Evolutionary conservation across 2,113 vertebrate species (phyloP), one percentile per base, ranked within the genome.

Genomic region (Chamaea fasciata): DNA sequence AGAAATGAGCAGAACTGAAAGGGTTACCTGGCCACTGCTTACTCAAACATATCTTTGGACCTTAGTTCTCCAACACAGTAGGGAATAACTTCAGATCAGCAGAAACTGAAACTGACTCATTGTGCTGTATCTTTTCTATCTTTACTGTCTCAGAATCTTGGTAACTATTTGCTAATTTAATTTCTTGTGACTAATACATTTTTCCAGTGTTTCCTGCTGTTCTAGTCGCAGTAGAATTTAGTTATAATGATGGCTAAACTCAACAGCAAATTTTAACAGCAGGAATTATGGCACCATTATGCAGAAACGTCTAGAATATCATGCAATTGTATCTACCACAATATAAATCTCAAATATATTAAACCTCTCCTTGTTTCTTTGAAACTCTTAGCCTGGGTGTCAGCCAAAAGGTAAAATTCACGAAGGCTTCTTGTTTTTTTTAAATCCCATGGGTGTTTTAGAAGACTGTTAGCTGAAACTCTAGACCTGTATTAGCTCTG

Each of bases 111-210:
- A 83, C 56, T 49, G 39, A 30, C n/a, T 89, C 57, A 23, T 56
- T 71, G 30, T 67, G 57, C 64, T 84, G 2, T 59, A 39, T 78
- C 57, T 94, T 94, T 94, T 68, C 73, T 47, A 52, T 76, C 37
- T 68, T 28, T 63, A 50, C 67, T 95, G 87, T 88, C 76, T 89
- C 78, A 78, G 39, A 95, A 90, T 86, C 64, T 85, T 76, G 81
- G 82, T 78, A 95, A 88, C n/a, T 85, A 30, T 89, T 90, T 62
- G 42, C 64, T 96, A 89, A 88, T 90, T 95, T 95, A 97, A 80
- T 94, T 97, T 97, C 94, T 97, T 85, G 90, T 95, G 94, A 96
- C 95, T 96, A 97, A 97, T 89, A 94, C 68, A 92, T 96, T 96
- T 26, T 49, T 88, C 62, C 47, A 91, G 41, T 76, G 71, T 90